A percentile compares a stretch with the other conserved stretches of the same genome.
Conservation (phyloP, 2,888 invertebrate genomes). For the Protodeltote pygarga region DNA sequence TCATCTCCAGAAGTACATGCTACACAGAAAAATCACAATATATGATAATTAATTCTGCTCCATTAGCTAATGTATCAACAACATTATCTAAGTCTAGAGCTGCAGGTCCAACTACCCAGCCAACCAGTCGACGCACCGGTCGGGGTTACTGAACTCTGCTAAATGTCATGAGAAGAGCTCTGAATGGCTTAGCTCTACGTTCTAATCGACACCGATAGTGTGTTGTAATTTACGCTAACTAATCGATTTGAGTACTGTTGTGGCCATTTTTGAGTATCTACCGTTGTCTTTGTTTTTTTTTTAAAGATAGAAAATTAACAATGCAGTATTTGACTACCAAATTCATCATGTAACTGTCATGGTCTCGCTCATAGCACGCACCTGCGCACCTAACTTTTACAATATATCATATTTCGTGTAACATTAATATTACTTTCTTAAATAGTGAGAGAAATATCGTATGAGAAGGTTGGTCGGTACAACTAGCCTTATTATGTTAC, state of each 20-base stretch:
- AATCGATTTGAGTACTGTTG: conserved; percentile 30
- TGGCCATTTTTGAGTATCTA: conserved; percentile 31
- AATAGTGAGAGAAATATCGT: no score
- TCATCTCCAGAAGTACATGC: no score
- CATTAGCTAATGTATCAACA: conserved; percentile 6
- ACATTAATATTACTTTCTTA: no score
- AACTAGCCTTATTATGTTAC: no score
- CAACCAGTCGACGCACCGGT: conserved; percentile 31
- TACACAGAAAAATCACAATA: neutral
- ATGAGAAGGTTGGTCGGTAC: no score
- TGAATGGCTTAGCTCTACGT: conserved; percentile 13
- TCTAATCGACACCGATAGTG: conserved; percentile 29
- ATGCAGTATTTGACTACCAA: no score
- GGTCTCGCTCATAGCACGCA: no score
- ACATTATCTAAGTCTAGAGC: conserved; percentile 22
- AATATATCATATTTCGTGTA: no score
- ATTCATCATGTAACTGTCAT: no score
- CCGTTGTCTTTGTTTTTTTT: conserved; percentile 6
- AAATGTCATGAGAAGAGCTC: conserved; percentile 59
- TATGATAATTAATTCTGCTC: conserved; percentile 12
- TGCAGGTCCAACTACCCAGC: conserved; percentile 15
- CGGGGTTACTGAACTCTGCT: conserved; percentile 42
- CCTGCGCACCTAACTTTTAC: no score
- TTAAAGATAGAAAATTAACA: no score
- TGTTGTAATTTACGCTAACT: conserved; percentile 30